Base-by-base conservation (phyloP, 1,140 invertebrate genomes). In the Leucophenga varia region DNA sequence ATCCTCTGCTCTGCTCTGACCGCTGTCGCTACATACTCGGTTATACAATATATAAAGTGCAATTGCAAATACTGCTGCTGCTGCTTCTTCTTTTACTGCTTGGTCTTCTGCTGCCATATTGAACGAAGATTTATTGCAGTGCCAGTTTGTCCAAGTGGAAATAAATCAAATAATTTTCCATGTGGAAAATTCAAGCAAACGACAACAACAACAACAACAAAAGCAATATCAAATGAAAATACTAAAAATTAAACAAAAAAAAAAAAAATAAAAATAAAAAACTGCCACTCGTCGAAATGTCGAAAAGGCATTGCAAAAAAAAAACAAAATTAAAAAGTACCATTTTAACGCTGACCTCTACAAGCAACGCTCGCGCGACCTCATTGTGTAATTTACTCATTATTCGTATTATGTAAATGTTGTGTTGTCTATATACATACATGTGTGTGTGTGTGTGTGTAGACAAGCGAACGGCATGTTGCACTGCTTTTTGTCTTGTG, bases 151-250 rank as follows among this genome's bases (percentile, higher is more conserved):
- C 65, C 61, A 70, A 70, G 61, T 65, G 65, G 52, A 63, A 70
- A 70, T 70, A 70, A 70, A 70, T 70, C 65, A 70, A 70, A 70
- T 70, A 70, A 70, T 70, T 70, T 70, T 61, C 54, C 65, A 70
- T 65, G 65, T 70, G 65, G 65, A 70, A 70, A 70, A 70, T 64
- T 67, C 50, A 57, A 67, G 56, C 44, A 48, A 39, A 48, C 49
- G 37, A 50, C 52, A 57, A 47, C 39, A 31, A 40, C 5, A 25
- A 25, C 5, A 25, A 25, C 10, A 25, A 25, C 53, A 45, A 52
- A 54, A 52, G 55, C 25, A 28, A 28, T n/a, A n/a, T 42, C 42
- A 44, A 42, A 20, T 31, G 6, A 16, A 20, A 20, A 31, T 13
- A 38, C n/a, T n/a, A n/a, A n/a, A 55, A 52, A 55, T 43, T 34